Conservation (phyloP, 1,140 invertebrate genomes). For the Radopholus similis region DNA sequence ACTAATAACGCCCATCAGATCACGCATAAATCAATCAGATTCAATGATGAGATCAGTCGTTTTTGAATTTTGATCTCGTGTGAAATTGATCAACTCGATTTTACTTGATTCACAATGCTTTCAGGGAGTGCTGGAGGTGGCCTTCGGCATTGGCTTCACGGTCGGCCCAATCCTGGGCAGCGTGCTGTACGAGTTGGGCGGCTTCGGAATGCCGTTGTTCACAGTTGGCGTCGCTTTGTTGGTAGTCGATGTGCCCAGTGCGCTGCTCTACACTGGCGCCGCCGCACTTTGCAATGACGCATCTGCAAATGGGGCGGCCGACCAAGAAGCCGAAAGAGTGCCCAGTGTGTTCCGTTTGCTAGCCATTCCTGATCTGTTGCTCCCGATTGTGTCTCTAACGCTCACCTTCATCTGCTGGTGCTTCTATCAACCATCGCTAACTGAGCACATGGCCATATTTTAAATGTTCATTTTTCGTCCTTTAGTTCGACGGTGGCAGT, state of each 20-base stretch:
- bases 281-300: too few relatives aligned
- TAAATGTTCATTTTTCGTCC: background rate
- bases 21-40: too few relatives aligned
- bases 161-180: slow-evolving; percentile 6
- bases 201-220: slow-evolving; percentile 4
- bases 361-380: slow-evolving; percentile 5
- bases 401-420: slow-evolving; percentile 5
- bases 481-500: background rate
- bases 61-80: too few relatives aligned
- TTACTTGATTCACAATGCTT: too few relatives aligned
- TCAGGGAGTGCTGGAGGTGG: slow-evolving; percentile 5
- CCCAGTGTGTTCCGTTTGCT: background rate
- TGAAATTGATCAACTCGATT: too few relatives aligned
- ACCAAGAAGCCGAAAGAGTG: background rate
- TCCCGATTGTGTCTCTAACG: background rate
- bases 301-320: background rate
- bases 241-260: background rate
- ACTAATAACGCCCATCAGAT: too few relatives aligned
- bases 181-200: slow-evolving; percentile 1
- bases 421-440: slow-evolving; percentile 7
- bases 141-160: slow-evolving; percentile 7
- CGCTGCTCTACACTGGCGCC: background rate
- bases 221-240: background rate
- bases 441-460: slow-evolving; percentile 4
- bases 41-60: too few relatives aligned